Percentiles rank a stretch among this genome's conserved stretches.
Evolutionary conservation across 2,888 invertebrate species (phyloP).

Genomic region (Drosophila fulvimacula): DNA sequence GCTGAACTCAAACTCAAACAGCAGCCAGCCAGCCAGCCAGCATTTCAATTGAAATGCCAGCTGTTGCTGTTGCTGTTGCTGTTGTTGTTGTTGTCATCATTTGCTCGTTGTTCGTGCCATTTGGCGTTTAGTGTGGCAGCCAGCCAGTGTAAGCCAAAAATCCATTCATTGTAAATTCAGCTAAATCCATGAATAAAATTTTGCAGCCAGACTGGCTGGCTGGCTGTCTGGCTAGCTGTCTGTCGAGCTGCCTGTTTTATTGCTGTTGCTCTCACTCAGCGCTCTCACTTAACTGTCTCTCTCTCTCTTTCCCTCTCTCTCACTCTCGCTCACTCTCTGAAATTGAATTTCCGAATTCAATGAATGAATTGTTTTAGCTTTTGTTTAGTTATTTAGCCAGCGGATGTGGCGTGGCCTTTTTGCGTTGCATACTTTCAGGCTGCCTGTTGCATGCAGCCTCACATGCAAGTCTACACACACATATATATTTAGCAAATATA

Average conservation of each 20-base stretch:
- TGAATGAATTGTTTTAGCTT: slow-evolving; percentile 82
- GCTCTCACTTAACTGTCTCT: slow-evolving; percentile 9
- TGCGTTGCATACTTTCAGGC: slow-evolving; percentile 74
- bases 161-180: slow-evolving; percentile 78
- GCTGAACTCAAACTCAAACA: slow-evolving; percentile 25
- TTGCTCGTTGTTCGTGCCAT: slow-evolving; percentile 71
- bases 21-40: slow-evolving; percentile 43
- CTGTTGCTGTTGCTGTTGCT: slow-evolving; percentile 41
- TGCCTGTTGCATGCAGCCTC: slow-evolving; percentile 73
- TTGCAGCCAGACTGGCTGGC: slow-evolving; percentile 45
- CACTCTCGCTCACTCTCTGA: slow-evolving; percentile 36
- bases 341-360: slow-evolving; percentile 84
- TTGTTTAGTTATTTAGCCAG: slow-evolving; percentile 73
- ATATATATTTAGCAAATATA: background rate
- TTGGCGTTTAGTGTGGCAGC: slow-evolving; percentile 54
- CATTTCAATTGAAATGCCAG: slow-evolving; percentile 75
- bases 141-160: slow-evolving; percentile 61
- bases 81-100: slow-evolving; percentile 66
- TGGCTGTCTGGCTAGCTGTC: slow-evolving; percentile 6
- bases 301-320: slow-evolving; percentile 3
- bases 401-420: slow-evolving; percentile 14
- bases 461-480: slow-evolving; percentile 6
- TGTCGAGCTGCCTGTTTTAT: slow-evolving; percentile 59
- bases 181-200: slow-evolving; percentile 79
- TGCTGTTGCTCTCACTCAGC: slow-evolving; percentile 8